phyloP scores from a whole-genome alignment of 2,113 vertebrate genomes.

The Jacana jacana region DNA sequence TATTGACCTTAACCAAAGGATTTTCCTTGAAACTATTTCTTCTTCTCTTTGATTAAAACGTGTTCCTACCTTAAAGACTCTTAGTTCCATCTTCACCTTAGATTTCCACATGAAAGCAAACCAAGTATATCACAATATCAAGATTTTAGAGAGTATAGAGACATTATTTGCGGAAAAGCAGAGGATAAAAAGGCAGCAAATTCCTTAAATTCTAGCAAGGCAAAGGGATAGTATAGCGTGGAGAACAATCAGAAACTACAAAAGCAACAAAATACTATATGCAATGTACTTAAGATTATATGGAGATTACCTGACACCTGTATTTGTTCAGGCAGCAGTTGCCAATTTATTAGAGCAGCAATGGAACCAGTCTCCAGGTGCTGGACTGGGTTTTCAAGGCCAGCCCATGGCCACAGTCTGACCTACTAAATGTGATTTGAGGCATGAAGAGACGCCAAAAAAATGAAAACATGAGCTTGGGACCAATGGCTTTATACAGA shows the following conservation, averaged over 20 bases:
- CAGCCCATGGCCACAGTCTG: not conserved
- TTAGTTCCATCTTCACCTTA: not conserved
- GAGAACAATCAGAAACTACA: not conserved
- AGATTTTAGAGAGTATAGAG: not conserved
- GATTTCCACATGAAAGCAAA: not conserved
- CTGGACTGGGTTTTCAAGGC: not conserved
- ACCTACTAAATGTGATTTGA: not conserved
- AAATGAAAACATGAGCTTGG: not conserved
- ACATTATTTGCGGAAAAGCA: not conserved
- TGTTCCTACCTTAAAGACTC: not conserved
- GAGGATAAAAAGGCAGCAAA: not conserved
- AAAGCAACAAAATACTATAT: not conserved
- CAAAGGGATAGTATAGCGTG: not conserved
- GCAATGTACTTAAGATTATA: not conserved
- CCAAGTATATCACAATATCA: not conserved
- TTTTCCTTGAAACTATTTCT: not conserved
- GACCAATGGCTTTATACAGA: not conserved
- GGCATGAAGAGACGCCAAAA: not conserved
- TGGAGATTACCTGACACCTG: not conserved
- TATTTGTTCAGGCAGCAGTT: not conserved
- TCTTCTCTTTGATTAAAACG: not conserved
- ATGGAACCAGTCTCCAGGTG: not conserved
- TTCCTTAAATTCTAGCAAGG: not conserved
- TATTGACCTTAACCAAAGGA: not conserved
- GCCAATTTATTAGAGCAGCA: not conserved